Conservation (phyloP, 2,888 invertebrate genomes). For the Polymixis lichenea region DNA sequence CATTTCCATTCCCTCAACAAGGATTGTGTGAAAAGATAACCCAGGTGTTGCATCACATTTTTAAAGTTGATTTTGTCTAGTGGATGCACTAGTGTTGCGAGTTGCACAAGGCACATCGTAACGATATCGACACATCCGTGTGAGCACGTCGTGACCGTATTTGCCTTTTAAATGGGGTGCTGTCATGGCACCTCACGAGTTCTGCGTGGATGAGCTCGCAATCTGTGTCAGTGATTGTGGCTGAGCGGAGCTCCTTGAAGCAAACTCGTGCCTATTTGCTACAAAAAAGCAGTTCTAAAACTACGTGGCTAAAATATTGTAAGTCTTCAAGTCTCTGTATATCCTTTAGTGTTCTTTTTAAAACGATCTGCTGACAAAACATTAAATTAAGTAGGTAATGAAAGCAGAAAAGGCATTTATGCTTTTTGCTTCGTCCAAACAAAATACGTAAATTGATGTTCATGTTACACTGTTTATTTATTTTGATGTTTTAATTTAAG, state of each 20-base stretch:
- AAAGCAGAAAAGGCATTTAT: slow-evolving; percentile 40
- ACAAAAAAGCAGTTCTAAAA: slow-evolving; percentile 55
- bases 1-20: slow-evolving; percentile 12
- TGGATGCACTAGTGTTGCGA: slow-evolving; percentile 67
- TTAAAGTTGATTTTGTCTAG: slow-evolving; percentile 63
- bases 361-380: slow-evolving; percentile 29
- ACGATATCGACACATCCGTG: slow-evolving; percentile 77
- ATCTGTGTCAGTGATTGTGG: slow-evolving; percentile 84
- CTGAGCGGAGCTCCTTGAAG: slow-evolving; percentile 69
- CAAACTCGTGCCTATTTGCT: slow-evolving; percentile 44
- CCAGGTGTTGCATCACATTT: slow-evolving; percentile 57
- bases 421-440: slow-evolving; percentile 23
- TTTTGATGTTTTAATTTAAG: slow-evolving; percentile 26
- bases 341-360: slow-evolving; percentile 30
- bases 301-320: slow-evolving; percentile 36
- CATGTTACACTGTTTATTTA: slow-evolving; percentile 32
- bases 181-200: slow-evolving; percentile 85
- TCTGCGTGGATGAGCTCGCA: slow-evolving; percentile 82
- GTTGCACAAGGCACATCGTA: slow-evolving; percentile 75
- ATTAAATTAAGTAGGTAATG: slow-evolving; percentile 34
- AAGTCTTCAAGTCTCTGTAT: slow-evolving; percentile 8
- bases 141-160: slow-evolving; percentile 85
- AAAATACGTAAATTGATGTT: slow-evolving; percentile 34
- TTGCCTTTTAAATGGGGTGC: slow-evolving; percentile 86
- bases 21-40: slow-evolving; percentile 40